Evolutionary conservation across 64 coral and sea anemone species (phyloP).

Genomic region (Pocillopora damicornis): DNA sequence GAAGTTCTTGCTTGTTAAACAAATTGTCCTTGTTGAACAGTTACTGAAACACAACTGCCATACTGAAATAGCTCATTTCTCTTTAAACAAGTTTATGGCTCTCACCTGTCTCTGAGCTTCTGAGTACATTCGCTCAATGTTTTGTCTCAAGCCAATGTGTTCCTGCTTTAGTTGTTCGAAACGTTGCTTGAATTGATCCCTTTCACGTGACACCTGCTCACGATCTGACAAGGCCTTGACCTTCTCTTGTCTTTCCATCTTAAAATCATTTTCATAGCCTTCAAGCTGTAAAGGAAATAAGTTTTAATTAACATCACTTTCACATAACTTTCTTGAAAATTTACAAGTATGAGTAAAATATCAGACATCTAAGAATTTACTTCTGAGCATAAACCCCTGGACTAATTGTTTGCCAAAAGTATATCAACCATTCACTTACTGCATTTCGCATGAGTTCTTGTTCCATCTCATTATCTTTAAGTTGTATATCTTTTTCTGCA

Average conservation of each 20-base stretch:
- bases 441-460: background rate
- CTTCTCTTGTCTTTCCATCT: conserved; percentile 52
- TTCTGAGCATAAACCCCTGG: no score
- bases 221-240: background rate
- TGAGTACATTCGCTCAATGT: conserved; percentile 40
- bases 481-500: background rate
- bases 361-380: no score
- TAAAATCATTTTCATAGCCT: conserved; percentile 58
- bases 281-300: conserved; percentile 11
- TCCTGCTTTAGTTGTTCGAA: conserved; percentile 31
- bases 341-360: no score
- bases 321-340: no score
- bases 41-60: background rate
- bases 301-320: background rate
- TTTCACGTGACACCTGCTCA: background rate
- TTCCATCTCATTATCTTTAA: conserved; percentile 10
- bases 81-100: background rate
- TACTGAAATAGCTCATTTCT: background rate
- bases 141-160: conserved; percentile 38
- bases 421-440: background rate
- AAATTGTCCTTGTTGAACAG: no score
- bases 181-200: background rate
- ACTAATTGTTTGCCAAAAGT: no score
- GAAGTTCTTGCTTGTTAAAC: no score
- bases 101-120: conserved; percentile 19